Evolutionary conservation across 2,888 invertebrate species (phyloP), one percentile per base, ranked within the genome.

Genomic region (Melolontha melolontha): DNA sequence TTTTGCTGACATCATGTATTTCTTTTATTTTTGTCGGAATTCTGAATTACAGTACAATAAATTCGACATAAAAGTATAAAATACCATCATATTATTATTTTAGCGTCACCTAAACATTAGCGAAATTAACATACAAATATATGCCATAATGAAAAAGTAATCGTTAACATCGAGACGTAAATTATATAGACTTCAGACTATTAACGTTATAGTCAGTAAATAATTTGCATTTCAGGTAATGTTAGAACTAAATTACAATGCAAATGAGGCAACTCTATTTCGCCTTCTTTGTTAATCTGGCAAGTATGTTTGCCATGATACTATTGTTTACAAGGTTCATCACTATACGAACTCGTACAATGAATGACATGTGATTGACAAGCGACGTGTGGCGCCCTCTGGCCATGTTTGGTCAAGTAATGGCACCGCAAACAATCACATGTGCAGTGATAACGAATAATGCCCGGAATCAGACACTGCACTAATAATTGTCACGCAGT

Each of bases 351-450:
- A 59, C 47, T 54, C 16, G 44, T 44, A 16, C 27, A 49, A 34
- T 66, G 72, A 72, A 70, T 72, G 74, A 73, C 73, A 71, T 72
- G 73, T 80, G 81, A 80, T 80, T 81, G 81, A 81, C 81, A 76
- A 71, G 75, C 74, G 72, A 69, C 74, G 75, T 75, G 74, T 72
- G 75, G 73, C 75, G 77, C 79, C 78, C 79, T 78, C 75, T 76
- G 79, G 77, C 72, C 75, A 70, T 79, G 77, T 81, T 81, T 80
- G 78, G 78, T 76, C 77, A 77, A 77, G 78, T 80, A 81, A 81
- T 80, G 79, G 80, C 74, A 78, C 76, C 72, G 79, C 78, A 81
- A 81, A 81, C 80, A 81, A 74, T 74, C 74, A 75, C 75, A 44
- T 70, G 69, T 67, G 67, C 67, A 54, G 64, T 62, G 67, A 67